phyloP scores from a whole-genome alignment of 1,140 invertebrate species.

The Aradophagus sp. region DNA sequence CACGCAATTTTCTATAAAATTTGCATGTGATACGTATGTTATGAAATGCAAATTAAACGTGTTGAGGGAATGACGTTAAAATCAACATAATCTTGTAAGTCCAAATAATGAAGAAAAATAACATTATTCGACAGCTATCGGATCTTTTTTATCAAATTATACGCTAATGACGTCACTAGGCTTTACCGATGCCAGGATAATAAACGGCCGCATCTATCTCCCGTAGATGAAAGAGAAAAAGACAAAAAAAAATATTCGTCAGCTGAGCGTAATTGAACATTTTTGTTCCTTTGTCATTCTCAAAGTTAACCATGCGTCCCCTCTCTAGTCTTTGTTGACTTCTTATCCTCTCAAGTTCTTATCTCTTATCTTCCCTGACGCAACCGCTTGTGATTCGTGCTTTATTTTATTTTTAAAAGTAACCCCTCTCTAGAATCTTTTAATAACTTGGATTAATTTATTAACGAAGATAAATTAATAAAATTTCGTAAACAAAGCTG shows the following conservation, averaged over 20 bases:
- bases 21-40: too few species aligned
- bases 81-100: too few species aligned
- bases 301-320: conserved; percentile 13
- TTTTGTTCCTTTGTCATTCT: conserved; percentile 8
- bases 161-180: neutral
- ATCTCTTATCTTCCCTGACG: conserved; percentile 18
- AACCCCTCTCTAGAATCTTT: too few species aligned
- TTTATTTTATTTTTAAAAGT: too few species aligned
- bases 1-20: too few species aligned
- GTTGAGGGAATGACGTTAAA: too few species aligned
- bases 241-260: conserved; percentile 12
- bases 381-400: neutral
- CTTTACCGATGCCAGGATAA: neutral
- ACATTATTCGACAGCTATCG: conserved; percentile 2
- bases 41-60: too few species aligned
- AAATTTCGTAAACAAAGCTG: too few species aligned
- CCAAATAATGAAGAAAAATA: too few species aligned
- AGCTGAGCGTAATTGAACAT: conserved; percentile 22
- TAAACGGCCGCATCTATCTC: neutral
- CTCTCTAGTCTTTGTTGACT: conserved; percentile 18
- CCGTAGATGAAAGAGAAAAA: too few species aligned
- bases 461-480: too few species aligned
- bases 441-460: too few species aligned
- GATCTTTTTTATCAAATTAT: conserved; percentile 11
- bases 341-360: conserved; percentile 24